Evolutionary conservation across 2,888 invertebrate species (phyloP), one percentile per base, ranked within the genome.

Genomic region (Trilocha varians): DNA sequence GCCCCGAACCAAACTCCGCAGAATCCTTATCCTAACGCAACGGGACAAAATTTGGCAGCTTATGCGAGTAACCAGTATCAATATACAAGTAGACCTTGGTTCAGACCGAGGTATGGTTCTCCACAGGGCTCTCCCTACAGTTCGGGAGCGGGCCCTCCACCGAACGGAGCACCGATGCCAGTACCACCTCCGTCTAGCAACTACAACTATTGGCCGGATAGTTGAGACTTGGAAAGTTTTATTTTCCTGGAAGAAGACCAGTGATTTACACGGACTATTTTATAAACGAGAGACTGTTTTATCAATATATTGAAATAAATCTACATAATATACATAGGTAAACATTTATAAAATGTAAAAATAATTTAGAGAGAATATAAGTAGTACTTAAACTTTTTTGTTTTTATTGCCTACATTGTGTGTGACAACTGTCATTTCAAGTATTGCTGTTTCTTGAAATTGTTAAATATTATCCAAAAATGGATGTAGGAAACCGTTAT

Each of bases 201-300:
- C 59, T 83, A 80, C 36, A 83, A 80, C 52, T 85, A 84, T 43
- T 85, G 84, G 84, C 84, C 77, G 63, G 84, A 85, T 43, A 82
- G 79, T 70, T 84, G 82, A 84, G 75, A 77, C 37, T 54, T 65
- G 40, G 70, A 76, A 45, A 62, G 48, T 54, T 56, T 73, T 57
- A 49, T 59, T 41, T 50, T 57, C 42, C 13, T 39, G 39, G 42
- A 42, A 38, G 38, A 52, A 54, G 42, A 61, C 48, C 59, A 65
- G 57, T 62, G 59, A 63, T 52, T 50, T 43, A 41, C 41, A 46
- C 52, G 52, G 42, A 49, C 49, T 57, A 50, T 49, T 62, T 60
- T 48, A 48, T 54, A 43, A 63, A 62, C 55, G 58, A 63, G 60
- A 71, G 70, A 75, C 71, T 71, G 73, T 62, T 70, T 58, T 72